Percentiles rank a stretch among this genome's conserved stretches.
phyloP scores from a whole-genome alignment of 2,113 vertebrate genomes.

The Tachysurus vachellii region DNA sequence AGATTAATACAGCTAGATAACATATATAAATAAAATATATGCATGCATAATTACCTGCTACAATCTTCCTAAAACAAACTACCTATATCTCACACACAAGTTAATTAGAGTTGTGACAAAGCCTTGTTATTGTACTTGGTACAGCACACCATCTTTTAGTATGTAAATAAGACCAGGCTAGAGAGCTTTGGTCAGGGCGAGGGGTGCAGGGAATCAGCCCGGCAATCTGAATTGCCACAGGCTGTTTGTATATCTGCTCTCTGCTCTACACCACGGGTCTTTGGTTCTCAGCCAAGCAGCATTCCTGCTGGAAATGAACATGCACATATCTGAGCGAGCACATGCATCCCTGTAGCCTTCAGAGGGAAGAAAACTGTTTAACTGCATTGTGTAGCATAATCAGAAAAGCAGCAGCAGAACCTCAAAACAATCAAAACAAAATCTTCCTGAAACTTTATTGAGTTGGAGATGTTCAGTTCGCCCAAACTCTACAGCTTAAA shows the following conservation, averaged over 20 bases:
- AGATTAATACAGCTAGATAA: neutral
- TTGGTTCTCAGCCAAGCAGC: constrained; percentile 51
- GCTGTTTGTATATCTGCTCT: constrained; percentile 64
- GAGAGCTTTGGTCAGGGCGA: constrained; percentile 16
- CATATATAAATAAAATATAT: neutral
- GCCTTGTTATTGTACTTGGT: constrained; percentile 46
- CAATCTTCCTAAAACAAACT: neutral
- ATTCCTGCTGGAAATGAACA: constrained; percentile 54
- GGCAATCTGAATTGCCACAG: constrained; percentile 58
- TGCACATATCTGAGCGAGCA: constrained; percentile 53
- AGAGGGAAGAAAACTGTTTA: neutral
- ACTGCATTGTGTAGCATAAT: neutral
- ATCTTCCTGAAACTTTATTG: constrained; percentile 12
- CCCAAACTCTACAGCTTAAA: constrained; percentile 1
- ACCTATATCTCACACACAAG: neutral
- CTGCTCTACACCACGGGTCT: constrained; percentile 55
- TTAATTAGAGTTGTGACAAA: constrained; percentile 44
- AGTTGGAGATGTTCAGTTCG: constrained; percentile 9
- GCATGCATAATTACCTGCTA: neutral
- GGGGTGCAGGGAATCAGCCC: constrained; percentile 46
- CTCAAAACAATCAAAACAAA: neutral
- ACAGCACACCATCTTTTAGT: constrained; percentile 55
- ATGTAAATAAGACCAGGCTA: constrained; percentile 59
- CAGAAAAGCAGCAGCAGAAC: constrained; percentile 24
- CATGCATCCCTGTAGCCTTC: constrained; percentile 7